A percentile compares a stretch with the other conserved stretches of the same genome.
phyloP scores from a whole-genome alignment of 92 coral and sea anemone genomes.

The Hydrozoanthus gracilis region DNA sequence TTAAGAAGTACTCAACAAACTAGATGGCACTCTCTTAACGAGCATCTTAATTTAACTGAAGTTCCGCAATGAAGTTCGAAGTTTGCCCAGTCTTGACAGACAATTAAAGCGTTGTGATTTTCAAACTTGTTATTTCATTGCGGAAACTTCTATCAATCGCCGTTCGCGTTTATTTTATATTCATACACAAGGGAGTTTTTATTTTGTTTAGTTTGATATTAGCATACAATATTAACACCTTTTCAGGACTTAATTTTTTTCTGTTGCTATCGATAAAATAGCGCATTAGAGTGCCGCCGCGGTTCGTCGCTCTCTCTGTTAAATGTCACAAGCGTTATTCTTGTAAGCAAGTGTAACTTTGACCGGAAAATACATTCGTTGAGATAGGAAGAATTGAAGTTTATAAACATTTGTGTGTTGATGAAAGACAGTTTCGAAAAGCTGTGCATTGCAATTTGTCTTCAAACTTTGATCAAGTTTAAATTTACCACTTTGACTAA shows the following conservation, averaged over 20 bases:
- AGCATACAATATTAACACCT: slow-evolving; percentile 76
- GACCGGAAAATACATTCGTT: neutral
- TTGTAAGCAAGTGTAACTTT: neutral
- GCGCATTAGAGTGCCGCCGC: slow-evolving; percentile 28
- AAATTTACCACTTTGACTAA: slow-evolving; percentile 47
- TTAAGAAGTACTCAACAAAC: slow-evolving; percentile 57
- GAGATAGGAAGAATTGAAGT: neutral
- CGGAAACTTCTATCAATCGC: slow-evolving; percentile 1
- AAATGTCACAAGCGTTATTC: neutral
- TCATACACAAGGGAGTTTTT: slow-evolving; percentile 54
- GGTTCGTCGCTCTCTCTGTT: slow-evolving; percentile 17
- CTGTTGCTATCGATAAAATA: slow-evolving; percentile 64
- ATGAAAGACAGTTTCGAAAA: slow-evolving; percentile 25
- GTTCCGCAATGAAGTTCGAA: slow-evolving; percentile 47
- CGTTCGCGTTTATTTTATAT: slow-evolving; percentile 43
- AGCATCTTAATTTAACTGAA: slow-evolving; percentile 28
- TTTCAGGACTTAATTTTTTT: slow-evolving; percentile 50
- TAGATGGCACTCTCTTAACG: slow-evolving; percentile 38
- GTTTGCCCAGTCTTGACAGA: slow-evolving; percentile 42
- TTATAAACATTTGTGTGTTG: slow-evolving; percentile 37
- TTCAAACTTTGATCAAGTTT: slow-evolving; percentile 48
- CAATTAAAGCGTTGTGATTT: slow-evolving; percentile 44
- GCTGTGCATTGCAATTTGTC: slow-evolving; percentile 48
- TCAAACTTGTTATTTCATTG: slow-evolving; percentile 28
- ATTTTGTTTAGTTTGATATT: slow-evolving; percentile 60